Evolutionary conservation across 2,113 vertebrate species (phyloP).

Genomic region (Podarcis muralis): DNA sequence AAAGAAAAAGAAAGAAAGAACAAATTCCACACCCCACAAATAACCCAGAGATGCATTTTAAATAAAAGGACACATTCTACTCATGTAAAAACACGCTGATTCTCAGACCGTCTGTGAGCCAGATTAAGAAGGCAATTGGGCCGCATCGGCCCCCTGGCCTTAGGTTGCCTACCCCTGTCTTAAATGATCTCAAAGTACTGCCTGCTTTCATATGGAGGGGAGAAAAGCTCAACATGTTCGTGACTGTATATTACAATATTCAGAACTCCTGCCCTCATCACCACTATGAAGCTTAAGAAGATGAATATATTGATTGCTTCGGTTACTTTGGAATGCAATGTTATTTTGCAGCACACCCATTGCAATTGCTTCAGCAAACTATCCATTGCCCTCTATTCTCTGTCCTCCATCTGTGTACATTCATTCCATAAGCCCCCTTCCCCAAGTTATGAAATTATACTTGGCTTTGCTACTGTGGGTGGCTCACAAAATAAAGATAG

Average conservation of each 20-base stretch:
- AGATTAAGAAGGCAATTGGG: too few relatives aligned
- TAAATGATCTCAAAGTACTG: too few relatives aligned
- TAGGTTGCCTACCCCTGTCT: too few relatives aligned
- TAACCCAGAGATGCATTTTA: too few relatives aligned
- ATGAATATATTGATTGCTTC: background rate
- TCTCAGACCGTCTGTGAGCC: too few relatives aligned
- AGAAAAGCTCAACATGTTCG: background rate
- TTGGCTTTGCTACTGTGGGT: conserved; percentile 44
- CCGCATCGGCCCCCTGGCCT: too few relatives aligned
- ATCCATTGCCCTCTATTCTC: background rate
- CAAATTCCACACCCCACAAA: too few relatives aligned
- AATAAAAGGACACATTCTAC: too few relatives aligned
- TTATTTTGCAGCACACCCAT: background rate
- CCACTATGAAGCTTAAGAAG: background rate
- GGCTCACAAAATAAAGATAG: conserved; percentile 62
- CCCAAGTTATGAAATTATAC: conserved; percentile 52
- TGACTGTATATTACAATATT: background rate
- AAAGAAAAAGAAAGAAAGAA: too few relatives aligned
- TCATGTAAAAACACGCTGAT: too few relatives aligned
- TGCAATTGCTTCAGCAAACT: background rate
- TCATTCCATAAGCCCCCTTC: background rate
- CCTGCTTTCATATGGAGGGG: background rate
- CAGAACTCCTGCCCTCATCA: background rate
- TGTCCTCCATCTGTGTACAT: background rate
- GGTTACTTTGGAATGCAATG: background rate